A percentile compares a stretch with the other conserved stretches of the same genome.
Conservation (phyloP, 2,888 invertebrate species). For the Dioctria linearis region DNA sequence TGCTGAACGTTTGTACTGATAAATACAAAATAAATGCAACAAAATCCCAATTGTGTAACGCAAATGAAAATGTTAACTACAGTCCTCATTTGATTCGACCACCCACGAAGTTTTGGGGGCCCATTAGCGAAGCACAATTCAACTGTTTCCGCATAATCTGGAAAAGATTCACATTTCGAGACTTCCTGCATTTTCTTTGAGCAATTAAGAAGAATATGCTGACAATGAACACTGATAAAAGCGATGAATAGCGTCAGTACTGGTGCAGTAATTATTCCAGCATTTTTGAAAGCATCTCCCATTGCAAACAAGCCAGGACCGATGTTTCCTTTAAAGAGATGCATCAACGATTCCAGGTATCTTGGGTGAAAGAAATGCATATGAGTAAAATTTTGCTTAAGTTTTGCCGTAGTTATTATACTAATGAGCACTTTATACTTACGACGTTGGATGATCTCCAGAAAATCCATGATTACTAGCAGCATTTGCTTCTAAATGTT, state of each 20-base stretch:
- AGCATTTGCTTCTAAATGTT: background rate
- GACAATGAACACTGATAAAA: conserved; percentile 90
- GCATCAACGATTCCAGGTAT: conserved; percentile 89
- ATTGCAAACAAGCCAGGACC: conserved; percentile 97
- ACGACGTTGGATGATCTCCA: conserved; percentile 60
- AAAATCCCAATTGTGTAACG: conserved; percentile 97
- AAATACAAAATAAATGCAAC: conserved; percentile 97
- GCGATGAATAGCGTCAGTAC: conserved; percentile 85
- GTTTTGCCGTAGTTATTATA: background rate
- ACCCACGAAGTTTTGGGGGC: conserved; percentile 76
- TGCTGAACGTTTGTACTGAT: conserved; percentile 88
- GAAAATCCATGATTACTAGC: conserved; percentile 55
- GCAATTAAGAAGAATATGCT: conserved; percentile 88
- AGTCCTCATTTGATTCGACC: conserved; percentile 77
- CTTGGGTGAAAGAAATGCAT: conserved; percentile 70
- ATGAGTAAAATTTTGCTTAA: conserved; percentile 6
- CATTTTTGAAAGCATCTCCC: conserved; percentile 94
- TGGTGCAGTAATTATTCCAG: conserved; percentile 88
- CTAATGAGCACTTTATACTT: conserved; percentile 11
- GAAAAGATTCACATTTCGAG: conserved; percentile 74
- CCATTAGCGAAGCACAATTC: conserved; percentile 85
- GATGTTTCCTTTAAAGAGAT: conserved; percentile 94
- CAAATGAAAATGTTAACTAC: conserved; percentile 90
- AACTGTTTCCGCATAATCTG: conserved; percentile 88
- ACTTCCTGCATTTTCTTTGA: conserved; percentile 78